Evolutionary conservation across 1,140 invertebrate species (phyloP).

Genomic region (Lepeophtheirus salmonis): DNA sequence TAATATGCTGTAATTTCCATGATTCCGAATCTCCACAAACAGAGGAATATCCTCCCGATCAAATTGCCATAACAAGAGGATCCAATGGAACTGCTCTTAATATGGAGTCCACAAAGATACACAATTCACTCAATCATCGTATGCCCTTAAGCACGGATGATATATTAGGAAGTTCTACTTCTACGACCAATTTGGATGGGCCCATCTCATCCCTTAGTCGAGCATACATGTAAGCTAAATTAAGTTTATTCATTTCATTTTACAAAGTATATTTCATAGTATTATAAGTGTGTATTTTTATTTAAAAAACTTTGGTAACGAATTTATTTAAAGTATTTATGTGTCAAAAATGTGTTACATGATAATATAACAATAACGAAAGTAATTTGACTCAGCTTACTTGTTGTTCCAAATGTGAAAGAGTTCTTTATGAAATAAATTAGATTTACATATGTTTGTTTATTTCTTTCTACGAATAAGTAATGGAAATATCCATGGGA

Average conservation of each 20-base stretch:
- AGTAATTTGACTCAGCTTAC: too few relatives aligned
- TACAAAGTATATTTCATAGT: too few relatives aligned
- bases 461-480: too few relatives aligned
- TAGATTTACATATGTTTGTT: too few relatives aligned
- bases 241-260: neutral
- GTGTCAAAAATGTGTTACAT: too few relatives aligned
- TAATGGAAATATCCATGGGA: too few relatives aligned
- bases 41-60: constrained; percentile 6
- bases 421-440: too few relatives aligned
- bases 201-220: constrained; percentile 8
- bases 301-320: too few relatives aligned
- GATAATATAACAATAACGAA: too few relatives aligned
- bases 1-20: constrained; percentile 13
- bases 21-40: neutral
- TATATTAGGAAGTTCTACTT: neutral
- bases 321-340: too few relatives aligned
- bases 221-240: constrained; percentile 8
- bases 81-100: neutral
- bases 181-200: neutral
- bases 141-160: neutral
- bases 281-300: too few relatives aligned
- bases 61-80: neutral
- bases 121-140: neutral
- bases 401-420: too few relatives aligned
- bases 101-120: neutral